phyloP scores from a whole-genome alignment of 1,140 invertebrate genomes.

The Tachypleus tridentatus region DNA sequence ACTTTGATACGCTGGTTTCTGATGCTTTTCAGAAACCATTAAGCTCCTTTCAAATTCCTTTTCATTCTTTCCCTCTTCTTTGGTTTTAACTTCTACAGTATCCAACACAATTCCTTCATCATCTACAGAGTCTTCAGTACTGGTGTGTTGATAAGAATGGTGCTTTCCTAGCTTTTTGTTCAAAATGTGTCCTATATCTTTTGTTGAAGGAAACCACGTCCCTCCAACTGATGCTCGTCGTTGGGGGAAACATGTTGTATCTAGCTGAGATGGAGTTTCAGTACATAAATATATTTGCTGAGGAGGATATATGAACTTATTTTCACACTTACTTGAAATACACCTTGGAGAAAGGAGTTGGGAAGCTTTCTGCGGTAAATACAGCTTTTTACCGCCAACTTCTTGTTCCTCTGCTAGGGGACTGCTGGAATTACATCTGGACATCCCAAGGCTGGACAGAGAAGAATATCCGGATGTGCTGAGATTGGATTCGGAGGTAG shows the following conservation, averaged over 20 bases:
- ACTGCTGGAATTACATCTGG: slow-evolving; percentile 13
- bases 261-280: background rate
- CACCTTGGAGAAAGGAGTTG: background rate
- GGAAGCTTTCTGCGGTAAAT: too few relatives aligned
- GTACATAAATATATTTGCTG: background rate
- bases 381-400: too few relatives aligned
- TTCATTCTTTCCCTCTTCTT: slow-evolving; percentile 38
- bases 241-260: background rate
- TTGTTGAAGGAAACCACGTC: background rate
- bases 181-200: background rate
- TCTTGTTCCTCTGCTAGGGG: slow-evolving; percentile 3
- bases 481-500: slow-evolving; percentile 17
- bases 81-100: slow-evolving; percentile 37
- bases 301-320: background rate
- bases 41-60: slow-evolving; percentile 30
- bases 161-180: background rate
- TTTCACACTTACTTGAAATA: too few relatives aligned
- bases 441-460: slow-evolving; percentile 13
- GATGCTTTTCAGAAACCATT: slow-evolving; percentile 34
- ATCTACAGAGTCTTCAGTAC: slow-evolving; percentile 52
- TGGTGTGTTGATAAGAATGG: slow-evolving; percentile 14
- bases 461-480: slow-evolving; percentile 19
- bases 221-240: background rate
- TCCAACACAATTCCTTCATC: slow-evolving; percentile 49
- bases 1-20: background rate